A percentile compares a stretch with the other conserved stretches of the same genome.
phyloP scores from a whole-genome alignment of 2,113 vertebrate genomes.

The Amblyopsis rosae region DNA sequence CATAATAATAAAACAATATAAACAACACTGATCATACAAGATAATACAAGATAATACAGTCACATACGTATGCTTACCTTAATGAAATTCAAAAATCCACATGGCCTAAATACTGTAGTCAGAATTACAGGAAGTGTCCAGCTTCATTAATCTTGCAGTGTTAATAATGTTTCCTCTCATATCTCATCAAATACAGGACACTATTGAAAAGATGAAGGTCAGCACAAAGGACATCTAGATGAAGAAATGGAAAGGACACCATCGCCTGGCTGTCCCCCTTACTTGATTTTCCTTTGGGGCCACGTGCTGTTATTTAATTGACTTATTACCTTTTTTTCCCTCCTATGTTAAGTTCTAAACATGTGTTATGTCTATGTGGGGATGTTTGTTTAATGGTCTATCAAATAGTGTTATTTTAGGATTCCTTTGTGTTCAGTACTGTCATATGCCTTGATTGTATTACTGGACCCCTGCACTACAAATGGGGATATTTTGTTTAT shows the following conservation, averaged over 20 bases:
- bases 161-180: neutral
- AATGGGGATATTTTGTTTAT: constrained; percentile 53
- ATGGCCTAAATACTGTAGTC: neutral
- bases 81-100: neutral
- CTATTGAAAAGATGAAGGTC: constrained; percentile 88
- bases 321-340: constrained; percentile 52
- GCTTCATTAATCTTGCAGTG: neutral
- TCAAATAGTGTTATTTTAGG: constrained; percentile 45
- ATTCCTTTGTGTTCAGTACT: constrained; percentile 70
- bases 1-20: too few relatives aligned
- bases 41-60: too few relatives aligned
- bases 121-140: neutral
- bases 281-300: constrained; percentile 67
- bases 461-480: constrained; percentile 64
- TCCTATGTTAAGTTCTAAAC: constrained; percentile 64
- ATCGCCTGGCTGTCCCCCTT: constrained; percentile 52
- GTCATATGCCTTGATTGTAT: constrained; percentile 68
- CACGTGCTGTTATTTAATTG: constrained; percentile 55
- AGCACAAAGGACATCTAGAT: constrained; percentile 91
- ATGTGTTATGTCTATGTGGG: constrained; percentile 54
- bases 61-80: neutral
- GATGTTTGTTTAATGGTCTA: constrained; percentile 55
- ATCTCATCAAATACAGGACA: constrained; percentile 79
- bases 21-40: too few relatives aligned
- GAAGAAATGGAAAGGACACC: constrained; percentile 37